Evolutionary conservation across 2,113 vertebrate genomes (phyloP), one percentile per base, ranked within the genome.

Genomic region (Kobus ellipsiprymnus): DNA sequence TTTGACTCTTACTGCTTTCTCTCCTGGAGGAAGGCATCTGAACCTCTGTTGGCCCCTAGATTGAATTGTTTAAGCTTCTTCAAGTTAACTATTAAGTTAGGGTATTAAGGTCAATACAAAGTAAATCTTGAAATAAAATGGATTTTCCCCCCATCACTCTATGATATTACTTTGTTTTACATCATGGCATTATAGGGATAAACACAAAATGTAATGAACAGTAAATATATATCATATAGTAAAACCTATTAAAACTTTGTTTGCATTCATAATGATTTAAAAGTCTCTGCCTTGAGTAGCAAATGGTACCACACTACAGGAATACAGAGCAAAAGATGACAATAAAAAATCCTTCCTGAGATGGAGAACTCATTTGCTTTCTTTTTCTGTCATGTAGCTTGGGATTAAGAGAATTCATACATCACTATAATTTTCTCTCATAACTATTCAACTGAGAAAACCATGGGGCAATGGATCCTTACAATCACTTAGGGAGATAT

Each of bases 121-220:
- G 62, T 82, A 13, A 94, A 91, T 83, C 44, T 92, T 85, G 59
- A 97, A 93, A 52, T 14, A 94, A 90, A 95, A 92, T 67, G 19
- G 10, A 48, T 88, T 44, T 86, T 67, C 87, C 40, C 23, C 33
- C 25, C 12, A 85, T 90, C 57, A 87, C 44, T 87, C 15, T 80
- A 54, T 80, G 36, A 59, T 78, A 83, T 67, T 95, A 57, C 54
- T 54, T 82, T 92, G 92, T 77, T 91, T 93, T 74, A 83, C 44
- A 52, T 85, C 23, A 48, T 82, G 60, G 44, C 12, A 89, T 86
- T 80, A n/a, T 25, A 92, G 33, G 60, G 27, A 55, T 92, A 95
- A 96, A 83, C 10, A 90, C 62, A 98, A 96, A 92, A 81, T 55
- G 25, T 40, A 85, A 90, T 82, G 33, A 94, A 95, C 74, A 59